Percentiles rank a stretch among this genome's conserved stretches.
Conservation (phyloP, 1,140 invertebrate genomes). For the Drosophila setifemur region DNA sequence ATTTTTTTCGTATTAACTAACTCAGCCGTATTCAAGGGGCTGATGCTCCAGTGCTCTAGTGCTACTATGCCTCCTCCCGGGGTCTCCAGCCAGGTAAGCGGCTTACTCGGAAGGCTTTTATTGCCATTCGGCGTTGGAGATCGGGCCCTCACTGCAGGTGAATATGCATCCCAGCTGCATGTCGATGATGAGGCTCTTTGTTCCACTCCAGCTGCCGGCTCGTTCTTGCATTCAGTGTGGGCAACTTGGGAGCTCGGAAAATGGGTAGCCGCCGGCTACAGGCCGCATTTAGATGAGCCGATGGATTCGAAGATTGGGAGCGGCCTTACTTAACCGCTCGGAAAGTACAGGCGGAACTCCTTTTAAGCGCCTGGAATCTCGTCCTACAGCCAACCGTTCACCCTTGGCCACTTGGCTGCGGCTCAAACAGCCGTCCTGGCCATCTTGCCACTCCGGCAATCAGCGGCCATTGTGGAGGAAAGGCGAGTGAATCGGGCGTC, state of each 20-base stretch:
- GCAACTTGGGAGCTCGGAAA: conserved; percentile 7
- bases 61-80: conserved; percentile 3
- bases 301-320: conserved; percentile 34
- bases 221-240: conserved; percentile 55
- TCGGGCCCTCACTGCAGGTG: conserved; percentile 28
- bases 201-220: conserved; percentile 17
- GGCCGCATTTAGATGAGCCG: conserved; percentile 45
- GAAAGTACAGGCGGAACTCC: not conserved
- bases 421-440: not conserved
- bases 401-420: conserved; percentile 22
- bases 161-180: conserved; percentile 52
- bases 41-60: conserved; percentile 36
- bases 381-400: conserved; percentile 20
- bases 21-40: conserved; percentile 62
- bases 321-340: not conserved
- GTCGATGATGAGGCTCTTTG: conserved; percentile 43
- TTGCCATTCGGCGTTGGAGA: conserved; percentile 29
- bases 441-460: conserved; percentile 50
- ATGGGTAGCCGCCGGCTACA: not conserved
- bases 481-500: not conserved
- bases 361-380: conserved; percentile 13
- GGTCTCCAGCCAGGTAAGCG: conserved; percentile 33
- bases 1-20: conserved; percentile 73
- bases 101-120: conserved; percentile 51
- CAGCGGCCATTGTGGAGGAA: conserved; percentile 58